Conservation (phyloP, 1,140 invertebrate species). For the Brevipalpus yothersi region DNA sequence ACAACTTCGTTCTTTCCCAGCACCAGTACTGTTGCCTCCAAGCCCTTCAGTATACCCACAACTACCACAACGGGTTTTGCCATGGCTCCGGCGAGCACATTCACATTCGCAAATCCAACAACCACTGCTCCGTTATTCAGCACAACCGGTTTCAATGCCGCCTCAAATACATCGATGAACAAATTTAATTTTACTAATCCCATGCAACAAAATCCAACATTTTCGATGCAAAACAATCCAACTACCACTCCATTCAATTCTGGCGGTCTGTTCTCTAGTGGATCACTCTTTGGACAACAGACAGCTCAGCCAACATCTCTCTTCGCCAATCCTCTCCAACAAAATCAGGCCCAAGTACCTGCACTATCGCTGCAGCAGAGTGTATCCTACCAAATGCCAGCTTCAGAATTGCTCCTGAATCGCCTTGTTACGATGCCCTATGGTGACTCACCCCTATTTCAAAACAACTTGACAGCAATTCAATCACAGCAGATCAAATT, state of each 20-base stretch:
- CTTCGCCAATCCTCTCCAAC: not conserved
- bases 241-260: not conserved
- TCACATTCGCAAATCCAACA: not conserved
- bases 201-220: not conserved
- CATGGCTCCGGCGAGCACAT: not conserved
- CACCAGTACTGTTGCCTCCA: not conserved
- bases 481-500: constrained; percentile 4
- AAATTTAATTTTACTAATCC: not conserved
- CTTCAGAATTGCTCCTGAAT: not conserved
- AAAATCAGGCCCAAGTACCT: not conserved
- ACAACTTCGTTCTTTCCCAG: not conserved
- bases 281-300: not conserved
- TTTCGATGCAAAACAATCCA: not conserved
- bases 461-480: not conserved
- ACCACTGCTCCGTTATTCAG: constrained; percentile 1
- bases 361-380: not conserved
- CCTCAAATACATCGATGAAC: not conserved
- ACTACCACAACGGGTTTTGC: not conserved
- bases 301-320: not conserved
- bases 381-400: not conserved
- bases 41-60: not conserved
- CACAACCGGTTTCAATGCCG: not conserved
- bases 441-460: constrained; percentile 4
- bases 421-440: constrained; percentile 10
- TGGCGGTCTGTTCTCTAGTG: not conserved